phyloP scores from a whole-genome alignment of 2,888 invertebrate species.

The Dolichopus griseipennis region DNA sequence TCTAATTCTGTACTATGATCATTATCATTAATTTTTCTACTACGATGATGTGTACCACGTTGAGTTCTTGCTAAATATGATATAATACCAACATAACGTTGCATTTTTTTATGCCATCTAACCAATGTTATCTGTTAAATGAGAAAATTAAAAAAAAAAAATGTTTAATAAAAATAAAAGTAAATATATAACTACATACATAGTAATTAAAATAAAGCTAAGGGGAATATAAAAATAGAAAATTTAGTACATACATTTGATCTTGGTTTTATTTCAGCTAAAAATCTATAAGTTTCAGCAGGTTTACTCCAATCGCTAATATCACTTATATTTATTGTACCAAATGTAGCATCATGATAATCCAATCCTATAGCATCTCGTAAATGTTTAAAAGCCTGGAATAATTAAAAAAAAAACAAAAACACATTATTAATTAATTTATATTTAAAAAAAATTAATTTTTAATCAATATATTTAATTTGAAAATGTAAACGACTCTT shows the following conservation, averaged over 20 bases:
- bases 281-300: conserved; percentile 32
- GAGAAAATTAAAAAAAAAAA: no score
- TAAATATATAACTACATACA: no score
- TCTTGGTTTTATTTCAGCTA: conserved; percentile 29
- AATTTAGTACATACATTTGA: conserved; percentile 35
- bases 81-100: conserved; percentile 35
- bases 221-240: no score
- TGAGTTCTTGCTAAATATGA: conserved; percentile 32
- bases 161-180: no score
- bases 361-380: conserved; percentile 6
- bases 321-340: conserved; percentile 28
- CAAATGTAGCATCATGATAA: conserved; percentile 1
- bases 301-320: conserved; percentile 26
- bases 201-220: no score
- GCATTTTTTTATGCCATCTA: conserved; percentile 32
- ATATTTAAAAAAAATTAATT: no score
- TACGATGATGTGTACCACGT: conserved; percentile 28
- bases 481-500: no score
- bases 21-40: conserved; percentile 22
- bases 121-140: conserved; percentile 32
- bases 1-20: conserved; percentile 29
- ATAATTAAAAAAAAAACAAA: no score
- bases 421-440: no score
- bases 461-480: no score
- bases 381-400: conserved; percentile 15